Percentiles rank a stretch among this genome's conserved stretches.
These are phyloP conservation scores for Lymantria dispar DNA, from an alignment of 2,888 invertebrate species.

Conservation along the genomic window DNA sequence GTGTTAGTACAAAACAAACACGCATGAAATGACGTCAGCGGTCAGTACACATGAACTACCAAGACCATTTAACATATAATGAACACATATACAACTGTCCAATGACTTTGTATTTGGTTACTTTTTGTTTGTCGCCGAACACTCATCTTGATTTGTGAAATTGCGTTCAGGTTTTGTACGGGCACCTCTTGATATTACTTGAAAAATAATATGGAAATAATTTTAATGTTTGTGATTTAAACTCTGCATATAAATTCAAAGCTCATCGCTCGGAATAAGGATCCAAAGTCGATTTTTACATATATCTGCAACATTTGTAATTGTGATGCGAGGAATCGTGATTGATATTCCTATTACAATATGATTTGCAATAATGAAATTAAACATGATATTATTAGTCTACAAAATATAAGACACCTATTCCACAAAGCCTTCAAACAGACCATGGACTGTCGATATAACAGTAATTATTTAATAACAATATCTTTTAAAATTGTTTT, in stretches of 20 bases:
- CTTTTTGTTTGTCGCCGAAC: slow-evolving; percentile 51
- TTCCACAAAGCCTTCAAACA: no score
- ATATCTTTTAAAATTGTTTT: no score
- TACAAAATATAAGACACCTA: no score
- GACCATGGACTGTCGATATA: no score
- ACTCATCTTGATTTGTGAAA: slow-evolving; percentile 51
- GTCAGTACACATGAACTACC: slow-evolving; percentile 70
- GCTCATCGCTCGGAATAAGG: background rate
- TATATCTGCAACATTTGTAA: no score
- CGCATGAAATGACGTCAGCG: slow-evolving; percentile 68
- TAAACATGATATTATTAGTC: no score
- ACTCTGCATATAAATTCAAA: slow-evolving; percentile 1
- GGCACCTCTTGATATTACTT: slow-evolving; percentile 74
- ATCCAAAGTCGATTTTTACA: no score
- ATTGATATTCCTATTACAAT: no score
- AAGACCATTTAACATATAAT: slow-evolving; percentile 67
- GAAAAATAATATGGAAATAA: slow-evolving; percentile 65
- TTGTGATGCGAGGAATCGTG: no score
- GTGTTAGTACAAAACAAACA: slow-evolving; percentile 75
- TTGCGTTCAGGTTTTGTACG: slow-evolving; percentile 66
- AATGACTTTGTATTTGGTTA: slow-evolving; percentile 53
- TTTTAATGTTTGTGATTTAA: slow-evolving; percentile 30
- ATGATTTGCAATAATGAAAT: no score
- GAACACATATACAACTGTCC: slow-evolving; percentile 54
- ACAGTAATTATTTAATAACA: no score